phyloP scores from a whole-genome alignment of 2,797 vertebrate genomes.

The Psittacula derbiana region DNA sequence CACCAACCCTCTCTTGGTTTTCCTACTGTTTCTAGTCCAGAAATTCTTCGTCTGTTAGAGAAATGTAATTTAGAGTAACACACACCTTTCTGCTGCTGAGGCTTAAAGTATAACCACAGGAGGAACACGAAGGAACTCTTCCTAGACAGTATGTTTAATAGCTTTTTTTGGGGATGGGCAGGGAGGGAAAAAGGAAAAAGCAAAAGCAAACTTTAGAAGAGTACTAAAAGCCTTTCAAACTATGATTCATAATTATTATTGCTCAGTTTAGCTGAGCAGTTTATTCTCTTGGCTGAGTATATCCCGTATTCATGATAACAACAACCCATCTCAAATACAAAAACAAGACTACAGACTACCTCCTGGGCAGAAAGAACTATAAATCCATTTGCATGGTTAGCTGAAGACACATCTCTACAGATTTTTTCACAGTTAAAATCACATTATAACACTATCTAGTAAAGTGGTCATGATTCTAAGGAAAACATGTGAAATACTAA shows the following conservation, averaged over 20 bases:
- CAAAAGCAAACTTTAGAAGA: neutral
- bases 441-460: neutral
- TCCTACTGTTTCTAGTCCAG: neutral
- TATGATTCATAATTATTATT: neutral
- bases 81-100: neutral
- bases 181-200: fast-evolving
- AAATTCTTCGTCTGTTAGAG: neutral
- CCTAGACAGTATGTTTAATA: neutral
- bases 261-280: neutral
- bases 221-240: neutral
- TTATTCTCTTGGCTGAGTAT: neutral
- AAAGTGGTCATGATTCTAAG: neutral
- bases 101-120: neutral
- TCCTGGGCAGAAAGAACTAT: neutral
- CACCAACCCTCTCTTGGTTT: neutral
- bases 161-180: neutral
- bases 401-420: neutral
- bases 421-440: neutral
- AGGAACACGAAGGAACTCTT: neutral
- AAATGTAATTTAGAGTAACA: neutral
- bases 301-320: neutral
- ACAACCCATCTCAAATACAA: neutral
- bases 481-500: neutral
- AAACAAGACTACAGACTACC: neutral
- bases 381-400: neutral